Evolutionary conservation across 1,140 invertebrate genomes (phyloP), one percentile per base, ranked within the genome.

Genomic region (Drosophila bocqueti): DNA sequence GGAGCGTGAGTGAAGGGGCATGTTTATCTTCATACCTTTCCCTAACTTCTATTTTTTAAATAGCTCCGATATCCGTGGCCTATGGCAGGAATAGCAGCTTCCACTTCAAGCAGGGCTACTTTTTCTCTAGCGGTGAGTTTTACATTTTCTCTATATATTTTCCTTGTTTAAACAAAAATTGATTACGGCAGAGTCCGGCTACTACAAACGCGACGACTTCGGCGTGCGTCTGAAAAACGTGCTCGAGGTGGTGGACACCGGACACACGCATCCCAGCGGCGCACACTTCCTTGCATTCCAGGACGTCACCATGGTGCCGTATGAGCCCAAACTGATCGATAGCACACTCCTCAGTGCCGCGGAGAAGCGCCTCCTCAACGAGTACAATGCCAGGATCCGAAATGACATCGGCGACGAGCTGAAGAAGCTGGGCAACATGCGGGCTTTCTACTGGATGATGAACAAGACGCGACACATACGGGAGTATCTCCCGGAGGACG

Each of bases 161-260:
- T 0, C 4, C 10, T 26, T 42, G 4, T 0, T 7, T 7, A 7
- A 59, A 13, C 13, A 1, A 13, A 11, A 31, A 1, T 5, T 18
- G 40, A 26, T 50, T 75, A 2, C 93, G 92, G 21, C 84, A 96
- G 96, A 96, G 80, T 96, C 97, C 7, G 96, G 96, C 4, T 97
- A 95, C 93, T 97, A 97, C 90, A 96, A 98, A 91, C 95, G 96
- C 79, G 95, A 95, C 13, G 95, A 97, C 67, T 99, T 98, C 94
- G 99, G 99, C 4, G 95, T 99, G 26, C 95, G 98, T 47, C 94
- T 99, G 43, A 98, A 99, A 92, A 99, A 98, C 93, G 95, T 98
- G 45, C 93, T 99, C n/a, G 95, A 98, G 93, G 96, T 99, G 4
- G 93, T 97, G 15, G 94, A 96, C 52, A 95, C 93, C 13, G 93